These are phyloP conservation scores for Solenopsis invicta DNA, from an alignment of 1,140 invertebrate species.

Conservation along the genomic window DNA sequence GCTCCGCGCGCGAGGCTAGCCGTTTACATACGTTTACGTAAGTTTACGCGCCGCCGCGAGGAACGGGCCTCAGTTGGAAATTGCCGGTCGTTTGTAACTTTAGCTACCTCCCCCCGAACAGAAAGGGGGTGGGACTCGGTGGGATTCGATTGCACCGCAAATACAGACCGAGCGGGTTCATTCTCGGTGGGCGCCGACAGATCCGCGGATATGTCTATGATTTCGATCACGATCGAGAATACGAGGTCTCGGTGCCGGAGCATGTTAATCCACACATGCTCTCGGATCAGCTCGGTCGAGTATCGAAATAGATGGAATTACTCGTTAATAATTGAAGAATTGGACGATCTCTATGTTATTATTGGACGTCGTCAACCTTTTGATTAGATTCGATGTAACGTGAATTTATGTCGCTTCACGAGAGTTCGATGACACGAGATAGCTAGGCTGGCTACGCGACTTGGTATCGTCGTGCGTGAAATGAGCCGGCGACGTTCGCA, in stretches of 20 bases:
- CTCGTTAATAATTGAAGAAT: not conserved
- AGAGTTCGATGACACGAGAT: not conserved
- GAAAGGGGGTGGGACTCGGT: not conserved
- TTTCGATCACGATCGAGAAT: not conserved
- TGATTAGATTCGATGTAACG: not conserved
- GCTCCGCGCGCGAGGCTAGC: conserved; percentile 36
- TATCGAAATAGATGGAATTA: not conserved
- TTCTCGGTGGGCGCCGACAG: not conserved
- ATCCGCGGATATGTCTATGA: conserved; percentile 7
- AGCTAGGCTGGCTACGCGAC: not conserved
- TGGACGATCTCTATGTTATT: not conserved
- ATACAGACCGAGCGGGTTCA: not conserved
- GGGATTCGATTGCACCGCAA: conserved; percentile 60
- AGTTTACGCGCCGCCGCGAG: conserved; percentile 62
- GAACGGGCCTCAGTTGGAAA: conserved; percentile 42
- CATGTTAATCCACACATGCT: not conserved
- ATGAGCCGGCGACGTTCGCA: conserved; percentile 6
- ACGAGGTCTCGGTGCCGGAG: not conserved
- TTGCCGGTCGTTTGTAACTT: conserved; percentile 65
- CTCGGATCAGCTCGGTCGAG: not conserved
- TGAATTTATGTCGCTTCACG: not conserved
- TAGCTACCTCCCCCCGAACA: not conserved
- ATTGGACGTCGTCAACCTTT: not conserved
- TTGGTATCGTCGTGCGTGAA: conserved; percentile 25
- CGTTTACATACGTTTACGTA: conserved; percentile 64